These are phyloP conservation scores for Antheraea pernyi DNA, from an alignment of 1,140 invertebrate genomes.

Conservation along the genomic window DNA sequence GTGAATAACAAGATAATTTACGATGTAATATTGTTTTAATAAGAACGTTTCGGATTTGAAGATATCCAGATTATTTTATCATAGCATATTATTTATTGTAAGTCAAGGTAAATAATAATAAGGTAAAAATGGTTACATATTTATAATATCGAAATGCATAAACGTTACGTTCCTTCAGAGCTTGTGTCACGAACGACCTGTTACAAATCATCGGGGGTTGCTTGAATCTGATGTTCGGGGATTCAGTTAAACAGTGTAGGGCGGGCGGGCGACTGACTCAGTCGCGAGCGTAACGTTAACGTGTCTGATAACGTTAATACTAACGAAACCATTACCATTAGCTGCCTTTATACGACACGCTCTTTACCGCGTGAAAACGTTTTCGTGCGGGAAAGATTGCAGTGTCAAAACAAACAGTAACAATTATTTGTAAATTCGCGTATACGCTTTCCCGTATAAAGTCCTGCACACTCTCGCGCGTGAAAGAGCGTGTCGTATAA, in stretches of 20 bases:
- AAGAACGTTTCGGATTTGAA: too few species aligned
- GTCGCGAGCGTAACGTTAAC: conserved; percentile 30
- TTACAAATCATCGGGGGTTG: conserved; percentile 61
- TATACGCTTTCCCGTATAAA: conserved; percentile 14
- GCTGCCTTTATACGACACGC: not conserved
- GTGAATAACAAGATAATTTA: too few species aligned
- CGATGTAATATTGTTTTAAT: too few species aligned
- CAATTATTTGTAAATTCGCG: too few species aligned
- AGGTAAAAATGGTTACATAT: too few species aligned
- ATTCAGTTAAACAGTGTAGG: conserved; percentile 44
- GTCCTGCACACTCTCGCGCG: not conserved
- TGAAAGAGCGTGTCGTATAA: too few species aligned
- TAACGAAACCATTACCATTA: conserved; percentile 23
- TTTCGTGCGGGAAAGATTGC: conserved; percentile 15
- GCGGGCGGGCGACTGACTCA: conserved; percentile 45
- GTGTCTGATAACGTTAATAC: conserved; percentile 32
- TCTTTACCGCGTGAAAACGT: too few species aligned
- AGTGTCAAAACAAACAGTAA: too few species aligned
- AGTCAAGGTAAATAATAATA: too few species aligned
- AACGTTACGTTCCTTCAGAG: conserved; percentile 49
- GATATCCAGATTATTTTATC: too few species aligned
- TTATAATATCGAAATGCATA: conserved; percentile 35
- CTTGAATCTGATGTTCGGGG: conserved; percentile 36
- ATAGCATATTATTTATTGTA: too few species aligned
- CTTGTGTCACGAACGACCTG: conserved; percentile 57